A percentile compares a stretch with the other conserved stretches of the same genome.
Conservation (phyloP, 2,113 vertebrate genomes). For the Oxyruncus cristatus region DNA sequence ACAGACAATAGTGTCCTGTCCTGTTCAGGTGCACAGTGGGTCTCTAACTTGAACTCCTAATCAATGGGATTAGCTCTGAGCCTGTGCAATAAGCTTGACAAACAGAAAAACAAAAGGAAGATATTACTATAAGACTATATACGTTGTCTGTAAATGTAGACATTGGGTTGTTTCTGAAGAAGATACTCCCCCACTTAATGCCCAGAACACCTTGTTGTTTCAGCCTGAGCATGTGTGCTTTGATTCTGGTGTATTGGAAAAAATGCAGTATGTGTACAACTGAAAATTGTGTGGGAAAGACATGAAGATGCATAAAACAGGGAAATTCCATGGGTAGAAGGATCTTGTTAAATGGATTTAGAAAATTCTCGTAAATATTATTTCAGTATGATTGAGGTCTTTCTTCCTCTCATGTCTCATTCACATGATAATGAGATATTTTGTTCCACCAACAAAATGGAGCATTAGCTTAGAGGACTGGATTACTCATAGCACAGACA, state of each 20-base stretch:
- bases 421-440: not conserved
- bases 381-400: not conserved
- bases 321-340: not conserved
- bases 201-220: not conserved
- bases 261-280: not conserved
- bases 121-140: not conserved
- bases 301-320: not conserved
- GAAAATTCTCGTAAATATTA: not conserved
- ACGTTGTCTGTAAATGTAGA: not conserved
- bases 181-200: not conserved
- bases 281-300: not conserved
- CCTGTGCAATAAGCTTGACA: not conserved
- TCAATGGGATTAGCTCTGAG: not conserved
- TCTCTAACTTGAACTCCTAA: not conserved
- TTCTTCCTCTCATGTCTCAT: not conserved
- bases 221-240: not conserved
- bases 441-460: not conserved
- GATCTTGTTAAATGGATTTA: not conserved
- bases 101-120: not conserved
- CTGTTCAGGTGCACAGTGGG: not conserved
- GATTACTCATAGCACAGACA: slow-evolving; percentile 37
- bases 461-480: not conserved
- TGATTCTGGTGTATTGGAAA: not conserved
- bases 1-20: not conserved
- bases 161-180: not conserved